Evolutionary conservation across 64 coral and sea anemone species (phyloP).

Genomic region (Catalaphyllia jardinei): DNA sequence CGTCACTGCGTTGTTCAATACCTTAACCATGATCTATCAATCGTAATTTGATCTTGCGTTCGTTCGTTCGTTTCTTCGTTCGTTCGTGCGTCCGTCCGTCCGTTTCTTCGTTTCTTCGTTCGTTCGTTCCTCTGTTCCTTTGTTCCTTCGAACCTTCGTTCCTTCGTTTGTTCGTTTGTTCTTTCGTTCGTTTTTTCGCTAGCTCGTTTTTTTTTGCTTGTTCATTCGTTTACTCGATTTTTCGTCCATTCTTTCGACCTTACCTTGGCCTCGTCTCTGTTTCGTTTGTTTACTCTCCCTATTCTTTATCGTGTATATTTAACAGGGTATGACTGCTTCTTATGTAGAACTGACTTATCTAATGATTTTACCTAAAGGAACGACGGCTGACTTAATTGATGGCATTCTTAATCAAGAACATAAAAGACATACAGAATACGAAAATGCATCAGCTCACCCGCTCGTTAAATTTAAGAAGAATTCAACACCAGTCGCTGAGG

Average conservation of each 20-base stretch:
- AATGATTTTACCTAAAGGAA: background rate
- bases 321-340: background rate
- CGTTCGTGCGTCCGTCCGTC: too few species aligned
- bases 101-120: too few species aligned
- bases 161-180: too few species aligned
- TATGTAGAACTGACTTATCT: background rate
- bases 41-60: background rate
- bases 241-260: too few species aligned
- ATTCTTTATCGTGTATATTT: too few species aligned
- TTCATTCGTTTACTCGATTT: too few species aligned
- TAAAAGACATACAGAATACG: background rate
- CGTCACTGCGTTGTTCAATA: background rate
- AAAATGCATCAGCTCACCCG: background rate
- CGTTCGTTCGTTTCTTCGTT: background rate
- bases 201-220: too few species aligned
- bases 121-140: too few species aligned
- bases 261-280: too few species aligned
- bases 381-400: background rate
- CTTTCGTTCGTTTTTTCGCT: too few species aligned
- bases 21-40: background rate
- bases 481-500: slow-evolving; percentile 60
- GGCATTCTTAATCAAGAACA: background rate
- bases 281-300: too few species aligned
- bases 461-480: slow-evolving; percentile 45
- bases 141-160: too few species aligned